Percentiles rank a stretch among this genome's conserved stretches.
Conservation (phyloP, 2,797 vertebrate genomes). For the Myotis myotis region DNA sequence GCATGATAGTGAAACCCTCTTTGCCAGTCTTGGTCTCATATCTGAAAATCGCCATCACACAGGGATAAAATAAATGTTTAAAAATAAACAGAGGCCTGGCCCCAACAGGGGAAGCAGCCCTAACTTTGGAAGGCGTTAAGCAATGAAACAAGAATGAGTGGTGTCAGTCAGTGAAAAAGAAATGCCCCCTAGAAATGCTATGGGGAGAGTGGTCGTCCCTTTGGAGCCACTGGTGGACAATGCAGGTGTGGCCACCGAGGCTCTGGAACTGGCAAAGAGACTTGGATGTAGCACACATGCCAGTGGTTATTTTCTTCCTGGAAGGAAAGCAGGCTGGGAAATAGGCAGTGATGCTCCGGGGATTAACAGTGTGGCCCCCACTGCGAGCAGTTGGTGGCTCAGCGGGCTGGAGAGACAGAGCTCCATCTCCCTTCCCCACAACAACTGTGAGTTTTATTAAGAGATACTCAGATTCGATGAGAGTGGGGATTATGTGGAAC, state of each 20-base stretch:
- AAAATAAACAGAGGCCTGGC: background rate
- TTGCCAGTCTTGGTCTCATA: background rate
- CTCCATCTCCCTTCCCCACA: conserved; percentile 54
- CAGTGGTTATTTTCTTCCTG: conserved; percentile 53
- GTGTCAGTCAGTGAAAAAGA: background rate
- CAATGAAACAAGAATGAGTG: background rate
- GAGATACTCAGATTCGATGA: conserved; percentile 58
- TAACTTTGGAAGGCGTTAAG: background rate
- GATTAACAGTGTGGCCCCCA: conserved; percentile 58
- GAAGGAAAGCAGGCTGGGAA: conserved; percentile 56
- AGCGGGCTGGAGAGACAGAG: conserved; percentile 60
- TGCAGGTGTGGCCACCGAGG: background rate
- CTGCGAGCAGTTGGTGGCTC: conserved; percentile 70
- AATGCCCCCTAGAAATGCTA: background rate
- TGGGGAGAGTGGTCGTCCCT: background rate
- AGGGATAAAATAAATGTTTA: background rate
- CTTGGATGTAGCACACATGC: conserved; percentile 18
- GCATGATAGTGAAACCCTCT: background rate
- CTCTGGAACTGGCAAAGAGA: background rate
- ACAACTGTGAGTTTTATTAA: conserved; percentile 78
- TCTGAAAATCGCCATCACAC: background rate
- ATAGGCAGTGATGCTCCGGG: conserved; percentile 59
- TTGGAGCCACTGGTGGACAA: background rate
- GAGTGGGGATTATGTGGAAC: conserved; percentile 59
- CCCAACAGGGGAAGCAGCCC: background rate